Evolutionary conservation across 2,113 vertebrate species (phyloP), one percentile per base, ranked within the genome.

Genomic region (Pithys albifrons): DNA sequence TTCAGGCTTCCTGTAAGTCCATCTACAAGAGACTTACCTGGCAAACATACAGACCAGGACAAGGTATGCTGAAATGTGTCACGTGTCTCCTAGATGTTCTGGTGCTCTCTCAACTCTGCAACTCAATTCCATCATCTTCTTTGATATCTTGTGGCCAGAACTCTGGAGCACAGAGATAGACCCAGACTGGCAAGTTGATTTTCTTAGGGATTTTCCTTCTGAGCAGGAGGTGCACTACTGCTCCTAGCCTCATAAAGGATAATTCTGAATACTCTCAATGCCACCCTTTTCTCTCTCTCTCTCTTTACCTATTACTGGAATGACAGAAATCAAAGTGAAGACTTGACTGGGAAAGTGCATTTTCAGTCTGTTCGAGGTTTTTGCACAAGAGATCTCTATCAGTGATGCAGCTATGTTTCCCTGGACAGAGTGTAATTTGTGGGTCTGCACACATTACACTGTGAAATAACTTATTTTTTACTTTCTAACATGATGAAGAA

Each of bases 281-380:
- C 6, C 18, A 39, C 54, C 69, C 25, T 52, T 18, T 48, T 51
- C 29, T 9, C 22, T 18, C 20, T 65, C n/a, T 49, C 11, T n/a
- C 10, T n/a, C 20, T 78, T 55, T 48, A 28, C 19, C 29, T 62
- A 0, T 49, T 73, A 84, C 31, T 73, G 55, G 12, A 84, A 59
- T n/a, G 65, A 49, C 46, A 89, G 19, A 61, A 31, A 61, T 80
- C 35, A 57, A 92, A 83, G 77, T 18, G 9, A 76, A 51, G 17
- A 8, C 29, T 73, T 73, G 46, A 19, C 49, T 57, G 31, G 7
- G 54, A 88, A 62, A 37, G 43, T 20, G 4, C 0, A 0, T 84
- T 86, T 80, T 91, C 37, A 62, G 31, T 46, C n/a, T 67, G 49
- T 29, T 66, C 0, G 0, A 62, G 45, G 24, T 25, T 72, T 75